Evolutionary conservation across 1,140 invertebrate species (phyloP).

Genomic region (Uloborus diversus): DNA sequence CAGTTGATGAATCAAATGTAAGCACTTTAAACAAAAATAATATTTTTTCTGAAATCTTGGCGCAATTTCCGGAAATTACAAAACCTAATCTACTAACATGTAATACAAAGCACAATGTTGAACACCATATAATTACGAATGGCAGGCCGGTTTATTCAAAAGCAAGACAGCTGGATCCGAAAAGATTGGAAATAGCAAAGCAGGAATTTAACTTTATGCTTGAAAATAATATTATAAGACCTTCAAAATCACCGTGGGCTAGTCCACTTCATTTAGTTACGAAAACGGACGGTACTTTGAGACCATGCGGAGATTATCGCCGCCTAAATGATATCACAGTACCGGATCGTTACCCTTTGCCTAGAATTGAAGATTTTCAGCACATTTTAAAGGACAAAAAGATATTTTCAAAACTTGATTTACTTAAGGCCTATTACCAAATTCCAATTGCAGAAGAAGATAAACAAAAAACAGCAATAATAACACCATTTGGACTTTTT

Average conservation of each 20-base stretch:
- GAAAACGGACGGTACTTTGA: conserved; percentile 55
- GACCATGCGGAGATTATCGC: conserved; percentile 30
- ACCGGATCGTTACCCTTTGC: conserved; percentile 58
- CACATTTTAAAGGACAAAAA: neutral
- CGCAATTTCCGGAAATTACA: neutral
- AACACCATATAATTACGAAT: neutral
- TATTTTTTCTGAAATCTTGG: neutral
- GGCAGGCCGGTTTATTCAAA: conserved; percentile 4
- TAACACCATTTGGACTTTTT: conserved; percentile 60
- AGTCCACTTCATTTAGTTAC: conserved; percentile 57
- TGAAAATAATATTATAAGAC: neutral
- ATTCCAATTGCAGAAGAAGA: conserved; percentile 61
- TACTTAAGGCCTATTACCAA: conserved; percentile 59
- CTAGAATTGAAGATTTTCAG: conserved; percentile 58
- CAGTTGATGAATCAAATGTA: neutral
- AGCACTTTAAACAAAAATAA: neutral
- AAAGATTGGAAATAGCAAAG: conserved; percentile 1
- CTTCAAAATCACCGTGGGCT: neutral
- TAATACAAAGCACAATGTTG: neutral
- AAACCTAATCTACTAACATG: neutral
- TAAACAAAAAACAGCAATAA: conserved; percentile 59
- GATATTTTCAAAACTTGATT: conserved; percentile 59
- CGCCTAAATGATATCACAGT: conserved; percentile 57
- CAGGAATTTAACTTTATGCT: conserved; percentile 1
- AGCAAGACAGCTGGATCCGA: neutral